These are phyloP conservation scores for Troides helena DNA, from an alignment of 2,888 invertebrate species.

Conservation along the genomic window DNA sequence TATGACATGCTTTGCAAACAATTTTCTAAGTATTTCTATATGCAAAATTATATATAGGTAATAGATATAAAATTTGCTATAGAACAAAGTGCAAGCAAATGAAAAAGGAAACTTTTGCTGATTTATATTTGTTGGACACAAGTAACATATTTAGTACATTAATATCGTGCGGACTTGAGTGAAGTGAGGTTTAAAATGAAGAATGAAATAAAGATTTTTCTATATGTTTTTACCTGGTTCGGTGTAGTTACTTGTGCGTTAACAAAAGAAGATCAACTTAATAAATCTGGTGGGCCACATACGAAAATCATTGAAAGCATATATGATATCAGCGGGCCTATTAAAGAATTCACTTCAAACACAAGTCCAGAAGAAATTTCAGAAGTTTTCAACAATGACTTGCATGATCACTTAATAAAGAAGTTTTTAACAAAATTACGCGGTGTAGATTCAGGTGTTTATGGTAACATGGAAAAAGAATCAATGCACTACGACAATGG, in stretches of 20 bases:
- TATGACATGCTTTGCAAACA: too few species aligned
- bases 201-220: slow-evolving; percentile 1
- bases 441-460: not conserved
- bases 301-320: slow-evolving; percentile 23
- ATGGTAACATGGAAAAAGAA: slow-evolving; percentile 1
- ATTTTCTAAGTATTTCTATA: too few species aligned
- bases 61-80: too few species aligned
- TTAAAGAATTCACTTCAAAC: not conserved
- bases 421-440: slow-evolving; percentile 5
- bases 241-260: slow-evolving; percentile 3
- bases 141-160: not conserved
- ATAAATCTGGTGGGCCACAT: not conserved
- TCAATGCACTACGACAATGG: not conserved
- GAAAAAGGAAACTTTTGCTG: slow-evolving; percentile 22
- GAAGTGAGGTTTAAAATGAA: slow-evolving; percentile 14
- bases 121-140: slow-evolving; percentile 12
- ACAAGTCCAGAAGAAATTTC: slow-evolving; percentile 14
- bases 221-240: slow-evolving; percentile 3
- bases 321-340: not conserved
- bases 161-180: not conserved
- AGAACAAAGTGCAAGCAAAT: slow-evolving; percentile 17
- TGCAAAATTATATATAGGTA: too few species aligned
- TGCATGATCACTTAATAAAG: not conserved
- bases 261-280: slow-evolving; percentile 10
- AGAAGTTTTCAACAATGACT: not conserved